Evolutionary conservation across 2,888 invertebrate genomes (phyloP).

Genomic region (Agonopterix subpropinquella): DNA sequence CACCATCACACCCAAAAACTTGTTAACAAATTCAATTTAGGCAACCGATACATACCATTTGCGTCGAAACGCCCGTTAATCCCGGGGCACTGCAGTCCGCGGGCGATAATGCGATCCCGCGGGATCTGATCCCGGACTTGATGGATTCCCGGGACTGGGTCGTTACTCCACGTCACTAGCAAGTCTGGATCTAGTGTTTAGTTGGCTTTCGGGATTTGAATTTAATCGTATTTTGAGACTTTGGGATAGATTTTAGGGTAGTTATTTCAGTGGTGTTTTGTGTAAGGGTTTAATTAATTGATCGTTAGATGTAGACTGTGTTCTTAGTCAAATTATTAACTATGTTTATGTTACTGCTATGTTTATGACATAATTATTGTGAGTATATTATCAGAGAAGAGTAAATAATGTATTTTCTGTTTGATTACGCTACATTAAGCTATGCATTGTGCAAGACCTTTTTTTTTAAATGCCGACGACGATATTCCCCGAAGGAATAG

Average conservation of each 20-base stretch:
- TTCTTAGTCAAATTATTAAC: no score
- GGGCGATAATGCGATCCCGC: constrained; percentile 6
- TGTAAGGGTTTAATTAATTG: no score
- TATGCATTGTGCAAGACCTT: no score
- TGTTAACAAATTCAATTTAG: constrained; percentile 5
- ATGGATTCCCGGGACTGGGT: constrained; percentile 2
- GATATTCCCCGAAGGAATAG: no score
- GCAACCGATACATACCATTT: constrained; percentile 2
- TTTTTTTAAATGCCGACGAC: no score
- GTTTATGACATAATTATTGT: no score
- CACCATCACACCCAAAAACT: not conserved
- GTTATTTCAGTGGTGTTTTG: no score
- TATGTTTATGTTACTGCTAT: no score
- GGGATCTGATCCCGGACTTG: constrained; percentile 2
- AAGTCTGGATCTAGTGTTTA: constrained; percentile 1
- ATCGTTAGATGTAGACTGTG: no score
- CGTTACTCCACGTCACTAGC: constrained; percentile 5
- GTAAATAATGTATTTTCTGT: no score
- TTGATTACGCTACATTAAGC: no score
- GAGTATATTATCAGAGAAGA: no score
- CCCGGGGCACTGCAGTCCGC: constrained; percentile 3
- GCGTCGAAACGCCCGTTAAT: constrained; percentile 4
- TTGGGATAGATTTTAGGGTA: not conserved
- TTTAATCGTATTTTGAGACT: not conserved
- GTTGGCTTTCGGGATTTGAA: not conserved